phyloP scores from a whole-genome alignment of 2,888 invertebrate species.

The Aricia artaxerxes region DNA sequence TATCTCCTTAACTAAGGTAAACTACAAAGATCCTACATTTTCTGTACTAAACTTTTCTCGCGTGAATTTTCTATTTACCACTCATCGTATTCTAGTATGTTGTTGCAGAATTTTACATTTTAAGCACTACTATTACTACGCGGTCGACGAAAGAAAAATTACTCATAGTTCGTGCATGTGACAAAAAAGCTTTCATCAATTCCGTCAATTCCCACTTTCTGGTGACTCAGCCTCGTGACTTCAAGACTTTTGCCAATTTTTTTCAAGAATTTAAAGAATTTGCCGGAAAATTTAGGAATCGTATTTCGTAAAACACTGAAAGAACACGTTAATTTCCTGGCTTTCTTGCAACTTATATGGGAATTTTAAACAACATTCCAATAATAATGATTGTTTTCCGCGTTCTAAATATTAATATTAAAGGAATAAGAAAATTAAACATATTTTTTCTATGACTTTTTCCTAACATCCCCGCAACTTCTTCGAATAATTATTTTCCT shows the following conservation, averaged over 20 bases:
- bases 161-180: not conserved
- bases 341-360: not conserved
- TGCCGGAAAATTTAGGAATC: not conserved
- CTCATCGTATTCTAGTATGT: no score
- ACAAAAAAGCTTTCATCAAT: slow-evolving; percentile 11
- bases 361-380: not conserved
- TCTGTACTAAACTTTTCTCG: no score
- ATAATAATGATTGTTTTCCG: no score
- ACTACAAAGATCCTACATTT: no score
- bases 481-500: no score
- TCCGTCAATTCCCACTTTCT: not conserved
- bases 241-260: not conserved
- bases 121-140: not conserved
- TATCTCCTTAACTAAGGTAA: no score
- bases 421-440: no score
- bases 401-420: no score
- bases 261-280: not conserved
- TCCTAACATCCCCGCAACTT: no score
- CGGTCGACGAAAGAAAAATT: not conserved
- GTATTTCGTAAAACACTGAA: not conserved
- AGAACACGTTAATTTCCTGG: no score
- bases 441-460: no score
- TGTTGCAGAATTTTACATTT: not conserved
- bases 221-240: not conserved
- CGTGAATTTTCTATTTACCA: no score